phyloP scores from a whole-genome alignment of 2,888 invertebrate species.

The Antitype chi region DNA sequence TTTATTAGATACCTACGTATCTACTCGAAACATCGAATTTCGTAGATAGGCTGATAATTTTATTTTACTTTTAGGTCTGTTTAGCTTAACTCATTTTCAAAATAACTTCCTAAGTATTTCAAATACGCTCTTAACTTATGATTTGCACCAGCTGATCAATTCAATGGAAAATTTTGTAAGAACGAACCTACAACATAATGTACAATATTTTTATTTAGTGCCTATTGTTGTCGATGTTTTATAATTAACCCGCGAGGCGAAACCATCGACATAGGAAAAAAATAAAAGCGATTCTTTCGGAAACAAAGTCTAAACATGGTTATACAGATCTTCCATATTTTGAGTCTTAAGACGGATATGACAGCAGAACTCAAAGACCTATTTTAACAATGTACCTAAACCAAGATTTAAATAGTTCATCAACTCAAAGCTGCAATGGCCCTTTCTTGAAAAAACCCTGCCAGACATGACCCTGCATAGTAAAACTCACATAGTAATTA shows the following conservation, averaged over 20 bases:
- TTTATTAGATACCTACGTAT: no score
- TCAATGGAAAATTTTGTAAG: slow-evolving; percentile 44
- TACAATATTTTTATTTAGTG: slow-evolving; percentile 20
- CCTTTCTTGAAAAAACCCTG: background rate
- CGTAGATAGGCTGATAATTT: no score
- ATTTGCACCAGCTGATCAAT: slow-evolving; percentile 21
- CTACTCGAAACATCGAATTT: background rate
- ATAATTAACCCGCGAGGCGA: slow-evolving; percentile 16
- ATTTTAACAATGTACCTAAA: background rate
- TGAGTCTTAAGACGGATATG: background rate
- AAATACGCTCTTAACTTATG: slow-evolving; percentile 20
- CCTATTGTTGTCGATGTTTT: slow-evolving; percentile 21
- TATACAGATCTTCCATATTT: no score
- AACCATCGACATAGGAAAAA: background rate
- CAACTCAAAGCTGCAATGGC: no score
- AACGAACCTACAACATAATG: slow-evolving; percentile 32
- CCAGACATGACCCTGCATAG: background rate
- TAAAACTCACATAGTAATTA: background rate
- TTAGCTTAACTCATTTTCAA: background rate
- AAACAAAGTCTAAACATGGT: background rate
- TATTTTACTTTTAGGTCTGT: no score
- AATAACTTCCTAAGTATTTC: background rate
- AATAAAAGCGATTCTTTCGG: background rate
- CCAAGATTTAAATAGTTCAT: no score
- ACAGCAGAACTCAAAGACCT: background rate